phyloP scores from a whole-genome alignment of 2,888 invertebrate genomes.

The Gandaritis pyraliata region DNA sequence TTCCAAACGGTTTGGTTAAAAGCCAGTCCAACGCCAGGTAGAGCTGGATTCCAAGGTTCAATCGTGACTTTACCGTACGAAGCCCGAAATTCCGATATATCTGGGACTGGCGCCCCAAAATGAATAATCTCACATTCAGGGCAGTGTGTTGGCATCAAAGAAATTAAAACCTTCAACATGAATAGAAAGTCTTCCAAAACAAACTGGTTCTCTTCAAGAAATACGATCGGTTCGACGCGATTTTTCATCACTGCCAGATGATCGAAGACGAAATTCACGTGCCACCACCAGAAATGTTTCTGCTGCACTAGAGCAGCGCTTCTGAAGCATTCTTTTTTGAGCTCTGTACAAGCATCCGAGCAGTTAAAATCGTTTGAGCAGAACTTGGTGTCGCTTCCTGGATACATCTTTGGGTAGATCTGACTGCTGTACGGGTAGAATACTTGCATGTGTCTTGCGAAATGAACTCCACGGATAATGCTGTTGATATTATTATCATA shows the following conservation, averaged over 20 bases:
- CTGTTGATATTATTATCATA: slow-evolving; percentile 46
- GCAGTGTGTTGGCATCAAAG: slow-evolving; percentile 38
- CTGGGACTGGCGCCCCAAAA: slow-evolving; percentile 49
- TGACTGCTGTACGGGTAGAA: slow-evolving; percentile 56
- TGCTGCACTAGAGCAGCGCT: slow-evolving; percentile 45
- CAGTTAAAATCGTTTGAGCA: slow-evolving; percentile 52
- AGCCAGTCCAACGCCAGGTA: slow-evolving; percentile 48
- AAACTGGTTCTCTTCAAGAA: slow-evolving; percentile 52
- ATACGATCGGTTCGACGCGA: slow-evolving; percentile 45
- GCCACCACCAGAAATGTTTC: slow-evolving; percentile 67
- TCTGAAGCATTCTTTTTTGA: not conserved
- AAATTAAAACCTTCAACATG: slow-evolving; percentile 45
- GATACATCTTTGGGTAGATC: slow-evolving; percentile 54
- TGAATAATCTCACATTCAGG: slow-evolving; percentile 54
- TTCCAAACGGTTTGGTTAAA: slow-evolving; percentile 57
- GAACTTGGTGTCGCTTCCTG: slow-evolving; percentile 51
- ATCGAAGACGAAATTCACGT: slow-evolving; percentile 55
- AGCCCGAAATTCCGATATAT: slow-evolving; percentile 34
- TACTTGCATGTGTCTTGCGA: slow-evolving; percentile 55
- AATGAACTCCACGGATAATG: slow-evolving; percentile 39
- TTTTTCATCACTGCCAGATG: slow-evolving; percentile 39
- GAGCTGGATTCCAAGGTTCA: slow-evolving; percentile 46
- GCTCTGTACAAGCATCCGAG: slow-evolving; percentile 9
- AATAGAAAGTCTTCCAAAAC: slow-evolving; percentile 56
- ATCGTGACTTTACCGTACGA: slow-evolving; percentile 36